These are phyloP conservation scores for Molorchus minor DNA, from an alignment of 2,888 invertebrate genomes.

Conservation along the genomic window DNA sequence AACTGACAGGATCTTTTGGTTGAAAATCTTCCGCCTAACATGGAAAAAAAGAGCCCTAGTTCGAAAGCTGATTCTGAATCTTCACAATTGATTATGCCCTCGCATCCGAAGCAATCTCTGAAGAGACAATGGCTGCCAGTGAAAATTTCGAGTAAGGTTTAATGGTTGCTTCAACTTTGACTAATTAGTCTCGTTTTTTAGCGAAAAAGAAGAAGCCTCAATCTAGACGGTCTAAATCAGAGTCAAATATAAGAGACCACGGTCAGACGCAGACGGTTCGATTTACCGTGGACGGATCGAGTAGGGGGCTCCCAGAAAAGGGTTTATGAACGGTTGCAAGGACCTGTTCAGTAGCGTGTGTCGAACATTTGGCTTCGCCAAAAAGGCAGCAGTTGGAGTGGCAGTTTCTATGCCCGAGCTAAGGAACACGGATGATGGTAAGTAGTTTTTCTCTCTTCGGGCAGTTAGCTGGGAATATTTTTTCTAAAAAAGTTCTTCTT, in stretches of 20 bases:
- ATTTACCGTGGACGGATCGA: not conserved
- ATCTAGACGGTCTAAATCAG: too few relatives aligned
- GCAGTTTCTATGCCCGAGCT: constrained; percentile 22
- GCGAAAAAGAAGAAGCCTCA: not conserved
- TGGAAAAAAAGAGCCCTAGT: too few relatives aligned
- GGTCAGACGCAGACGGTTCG: not conserved
- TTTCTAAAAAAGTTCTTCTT: too few relatives aligned
- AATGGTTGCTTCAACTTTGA: not conserved
- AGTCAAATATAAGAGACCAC: too few relatives aligned
- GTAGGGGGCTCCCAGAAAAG: constrained; percentile 7
- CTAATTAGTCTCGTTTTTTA: not conserved
- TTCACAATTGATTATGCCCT: too few relatives aligned
- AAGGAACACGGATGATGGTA: not conserved
- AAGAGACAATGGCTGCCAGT: too few relatives aligned
- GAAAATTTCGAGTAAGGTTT: not conserved
- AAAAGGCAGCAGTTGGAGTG: constrained; percentile 10
- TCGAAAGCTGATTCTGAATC: too few relatives aligned
- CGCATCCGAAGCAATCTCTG: too few relatives aligned
- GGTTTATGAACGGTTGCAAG: constrained; percentile 23
- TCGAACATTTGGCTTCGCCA: constrained; percentile 23
- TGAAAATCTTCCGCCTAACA: too few relatives aligned
- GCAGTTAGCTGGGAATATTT: too few relatives aligned
- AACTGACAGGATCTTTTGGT: too few relatives aligned
- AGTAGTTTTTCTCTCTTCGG: too few relatives aligned
- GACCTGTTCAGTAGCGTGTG: constrained; percentile 24